These are phyloP conservation scores for Orbicella faveolata DNA, from an alignment of 64 coral and sea anemone genomes.

Conservation along the genomic window DNA sequence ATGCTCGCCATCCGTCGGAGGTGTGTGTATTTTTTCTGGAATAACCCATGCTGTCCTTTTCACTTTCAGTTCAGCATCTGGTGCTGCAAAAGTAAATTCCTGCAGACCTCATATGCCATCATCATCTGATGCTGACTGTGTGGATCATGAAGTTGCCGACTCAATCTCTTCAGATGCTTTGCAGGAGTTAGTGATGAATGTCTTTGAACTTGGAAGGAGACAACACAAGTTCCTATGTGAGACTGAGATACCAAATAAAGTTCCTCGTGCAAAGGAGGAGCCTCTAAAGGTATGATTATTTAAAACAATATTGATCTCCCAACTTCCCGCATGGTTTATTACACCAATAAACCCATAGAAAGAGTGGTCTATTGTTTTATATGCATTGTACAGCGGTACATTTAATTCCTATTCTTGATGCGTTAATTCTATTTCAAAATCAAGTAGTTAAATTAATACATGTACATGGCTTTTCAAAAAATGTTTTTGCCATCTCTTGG, in stretches of 20 bases:
- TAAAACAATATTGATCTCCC: too few species aligned
- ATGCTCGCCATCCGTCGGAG: too few species aligned
- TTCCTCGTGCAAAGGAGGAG: constrained; percentile 52
- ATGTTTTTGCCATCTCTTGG: too few species aligned
- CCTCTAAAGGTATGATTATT: constrained; percentile 35
- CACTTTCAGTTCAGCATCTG: neutral
- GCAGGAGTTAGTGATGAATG: constrained; percentile 53
- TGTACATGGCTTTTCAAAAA: too few species aligned
- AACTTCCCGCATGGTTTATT: too few species aligned
- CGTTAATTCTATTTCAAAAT: too few species aligned
- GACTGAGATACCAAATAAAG: neutral
- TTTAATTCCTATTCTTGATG: too few species aligned
- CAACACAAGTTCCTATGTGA: constrained; percentile 11
- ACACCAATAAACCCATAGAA: too few species aligned
- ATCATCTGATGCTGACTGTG: neutral
- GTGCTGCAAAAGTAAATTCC: neutral
- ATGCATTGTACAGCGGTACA: too few species aligned
- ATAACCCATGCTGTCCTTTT: neutral
- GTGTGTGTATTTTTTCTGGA: too few species aligned
- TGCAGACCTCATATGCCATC: neutral
- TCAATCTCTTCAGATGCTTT: constrained; percentile 48
- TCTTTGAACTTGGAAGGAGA: constrained; percentile 53
- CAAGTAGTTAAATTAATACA: too few species aligned
- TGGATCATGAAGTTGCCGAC: constrained; percentile 41
- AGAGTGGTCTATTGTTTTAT: too few species aligned